These are phyloP conservation scores for Charanyca ferruginea DNA, from an alignment of 2,888 invertebrate genomes.

Conservation along the genomic window DNA sequence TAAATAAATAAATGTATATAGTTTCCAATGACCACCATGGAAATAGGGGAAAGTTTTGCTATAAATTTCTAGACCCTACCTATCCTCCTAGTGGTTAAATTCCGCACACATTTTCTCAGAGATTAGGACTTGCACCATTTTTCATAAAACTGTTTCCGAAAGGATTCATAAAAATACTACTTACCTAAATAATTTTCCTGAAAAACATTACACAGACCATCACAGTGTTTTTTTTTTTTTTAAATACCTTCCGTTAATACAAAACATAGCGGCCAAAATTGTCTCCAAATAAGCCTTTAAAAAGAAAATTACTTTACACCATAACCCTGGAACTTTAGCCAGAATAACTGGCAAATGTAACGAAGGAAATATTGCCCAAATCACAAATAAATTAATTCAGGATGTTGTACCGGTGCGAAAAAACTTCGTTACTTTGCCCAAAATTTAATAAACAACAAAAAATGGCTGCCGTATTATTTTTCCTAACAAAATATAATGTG, in stretches of 20 bases:
- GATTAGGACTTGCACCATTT: too few species aligned
- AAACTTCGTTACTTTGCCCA: slow-evolving; percentile 8
- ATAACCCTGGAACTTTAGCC: not conserved
- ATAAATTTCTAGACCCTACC: too few species aligned
- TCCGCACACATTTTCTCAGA: too few species aligned
- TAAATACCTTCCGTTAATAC: not conserved
- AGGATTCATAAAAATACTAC: too few species aligned
- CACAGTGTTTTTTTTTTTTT: too few species aligned
- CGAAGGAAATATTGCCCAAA: slow-evolving; percentile 32
- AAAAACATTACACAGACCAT: too few species aligned
- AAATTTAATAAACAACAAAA: slow-evolving; percentile 14
- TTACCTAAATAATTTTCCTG: too few species aligned
- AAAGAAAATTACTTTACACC: slow-evolving; percentile 25
- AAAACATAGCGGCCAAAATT: not conserved
- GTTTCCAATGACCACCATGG: not conserved
- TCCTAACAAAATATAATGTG: not conserved
- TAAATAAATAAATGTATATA: too few species aligned
- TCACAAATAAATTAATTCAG: slow-evolving; percentile 41
- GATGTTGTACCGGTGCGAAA: slow-evolving; percentile 14
- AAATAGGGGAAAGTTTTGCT: too few species aligned
- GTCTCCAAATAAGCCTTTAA: not conserved
- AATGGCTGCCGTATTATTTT: slow-evolving; percentile 6
- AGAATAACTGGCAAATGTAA: slow-evolving; percentile 5
- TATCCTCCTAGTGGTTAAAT: too few species aligned
- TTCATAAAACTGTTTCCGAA: too few species aligned